Evolutionary conservation across 2,888 invertebrate species (phyloP), one percentile per base, ranked within the genome.

Genomic region (Mimumesa dahlbomi): DNA sequence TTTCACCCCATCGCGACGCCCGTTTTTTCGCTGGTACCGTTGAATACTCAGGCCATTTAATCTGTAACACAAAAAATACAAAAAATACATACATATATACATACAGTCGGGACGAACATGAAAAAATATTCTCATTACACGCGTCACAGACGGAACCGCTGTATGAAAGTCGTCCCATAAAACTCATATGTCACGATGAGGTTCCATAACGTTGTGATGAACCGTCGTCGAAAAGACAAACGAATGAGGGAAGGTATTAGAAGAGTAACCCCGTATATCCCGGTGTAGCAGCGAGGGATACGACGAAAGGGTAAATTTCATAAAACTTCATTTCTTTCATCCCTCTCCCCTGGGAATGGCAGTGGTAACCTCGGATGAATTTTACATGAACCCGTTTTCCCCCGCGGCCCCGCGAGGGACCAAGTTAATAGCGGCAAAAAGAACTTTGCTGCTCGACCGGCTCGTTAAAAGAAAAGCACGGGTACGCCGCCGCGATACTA

Each of bases 341-440:
- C 36, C 19, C 9, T 29, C 48, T 31, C 16, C 48, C 38, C 50
- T 9, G 31, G 25, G 21, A 34, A 52, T 29, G 11, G 11, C 50
- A 56, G 18, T 63, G 68, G 78, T 77, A 79, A 82, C 80, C 66
- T 75, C 64, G 72, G 76, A 86, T 86, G 85, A 85, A 85, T 86
- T 84, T 85, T 84, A 84, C 86, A 86, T 86, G 85, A 85, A 85
- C 82, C 77, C 77, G 49, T 57, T 65, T 54, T 29, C 42, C 64
- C n/a, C 75, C 67, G 67, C 54, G 58, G 73, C 65, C 58, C 34
- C 73, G 67, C 71, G 61, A 62, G 74, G 73, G 67, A 64, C 67
- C 56, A 76, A 83, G 82, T 84, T 85, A 83, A 84, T 84, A 77
- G 82, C 73, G 50, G 75, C 75, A 77, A 85, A 84, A 84, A 85